Evolutionary conservation across 2,888 invertebrate species (phyloP).

Genomic region (Drosophila mettleri): DNA sequence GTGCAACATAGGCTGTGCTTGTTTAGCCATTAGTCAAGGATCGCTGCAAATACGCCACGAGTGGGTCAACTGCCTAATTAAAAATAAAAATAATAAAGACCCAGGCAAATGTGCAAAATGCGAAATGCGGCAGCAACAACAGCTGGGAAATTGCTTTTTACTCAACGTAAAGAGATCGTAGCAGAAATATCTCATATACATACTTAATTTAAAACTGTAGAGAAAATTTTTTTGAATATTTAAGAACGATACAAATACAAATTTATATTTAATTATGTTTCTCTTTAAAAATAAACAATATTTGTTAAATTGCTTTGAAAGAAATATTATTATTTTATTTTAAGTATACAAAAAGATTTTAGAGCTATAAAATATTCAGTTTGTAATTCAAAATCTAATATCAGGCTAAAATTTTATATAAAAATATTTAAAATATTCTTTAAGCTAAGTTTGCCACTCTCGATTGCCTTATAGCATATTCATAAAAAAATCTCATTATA

Average conservation of each 20-base stretch:
- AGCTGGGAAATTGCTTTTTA: conserved; percentile 3
- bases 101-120: conserved; percentile 6
- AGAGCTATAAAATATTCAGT: too few relatives aligned
- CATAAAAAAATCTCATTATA: too few relatives aligned
- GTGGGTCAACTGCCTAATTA: conserved; percentile 77
- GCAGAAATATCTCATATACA: background rate
- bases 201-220: background rate
- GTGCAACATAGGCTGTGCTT: conserved; percentile 32
- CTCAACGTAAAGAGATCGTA: background rate
- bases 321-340: too few relatives aligned
- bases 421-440: too few relatives aligned
- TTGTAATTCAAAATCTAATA: too few relatives aligned
- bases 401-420: too few relatives aligned
- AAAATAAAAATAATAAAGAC: conserved; percentile 52
- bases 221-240: background rate
- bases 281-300: background rate
- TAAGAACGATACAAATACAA: too few relatives aligned
- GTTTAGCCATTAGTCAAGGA: conserved; percentile 70
- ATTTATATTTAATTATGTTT: too few relatives aligned
- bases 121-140: background rate
- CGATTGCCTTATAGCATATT: background rate
- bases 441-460: too few relatives aligned
- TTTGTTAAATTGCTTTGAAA: background rate
- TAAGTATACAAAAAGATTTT: too few relatives aligned
- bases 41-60: conserved; percentile 38